Percentiles rank a stretch among this genome's conserved stretches.
These are phyloP conservation scores for Drosophila micromelanica DNA, from an alignment of 1,140 invertebrate genomes.

Conservation along the genomic window DNA sequence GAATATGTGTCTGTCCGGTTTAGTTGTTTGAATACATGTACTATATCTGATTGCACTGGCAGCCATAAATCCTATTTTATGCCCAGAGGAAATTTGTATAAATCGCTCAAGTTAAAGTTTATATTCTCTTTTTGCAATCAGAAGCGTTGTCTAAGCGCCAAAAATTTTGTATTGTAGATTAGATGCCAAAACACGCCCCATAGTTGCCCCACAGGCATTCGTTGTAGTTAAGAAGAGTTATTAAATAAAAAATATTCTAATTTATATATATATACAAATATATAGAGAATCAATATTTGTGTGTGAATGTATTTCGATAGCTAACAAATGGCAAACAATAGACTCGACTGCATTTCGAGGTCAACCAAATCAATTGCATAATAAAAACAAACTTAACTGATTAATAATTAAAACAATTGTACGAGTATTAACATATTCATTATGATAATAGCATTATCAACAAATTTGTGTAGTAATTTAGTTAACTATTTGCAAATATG, in stretches of 20 bases:
- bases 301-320: conserved; percentile 16
- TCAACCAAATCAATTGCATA: conserved; percentile 17
- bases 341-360: conserved; percentile 31
- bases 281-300: conserved; percentile 16
- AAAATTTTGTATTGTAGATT: conserved; percentile 12
- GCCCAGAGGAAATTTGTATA: not conserved
- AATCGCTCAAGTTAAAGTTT: not conserved
- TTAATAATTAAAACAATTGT: conserved; percentile 4
- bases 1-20: not conserved
- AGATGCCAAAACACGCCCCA: conserved; percentile 6
- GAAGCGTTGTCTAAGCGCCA: conserved; percentile 12
- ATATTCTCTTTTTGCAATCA: conserved; percentile 1
- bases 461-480: conserved; percentile 71
- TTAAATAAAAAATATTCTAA: conserved; percentile 51
- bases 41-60: not conserved
- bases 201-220: conserved; percentile 33
- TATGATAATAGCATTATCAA: conserved; percentile 64
- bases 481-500: conserved; percentile 67
- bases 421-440: conserved; percentile 40
- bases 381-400: conserved; percentile 9
- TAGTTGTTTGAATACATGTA: too few relatives aligned
- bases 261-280: conserved; percentile 43
- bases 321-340: conserved; percentile 31
- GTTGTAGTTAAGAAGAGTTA: conserved; percentile 68
- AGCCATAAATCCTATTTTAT: conserved; percentile 5